Evolutionary conservation across 2,113 vertebrate genomes (phyloP), one percentile per base, ranked within the genome.

Genomic region (Sigmodon hispidus): DNA sequence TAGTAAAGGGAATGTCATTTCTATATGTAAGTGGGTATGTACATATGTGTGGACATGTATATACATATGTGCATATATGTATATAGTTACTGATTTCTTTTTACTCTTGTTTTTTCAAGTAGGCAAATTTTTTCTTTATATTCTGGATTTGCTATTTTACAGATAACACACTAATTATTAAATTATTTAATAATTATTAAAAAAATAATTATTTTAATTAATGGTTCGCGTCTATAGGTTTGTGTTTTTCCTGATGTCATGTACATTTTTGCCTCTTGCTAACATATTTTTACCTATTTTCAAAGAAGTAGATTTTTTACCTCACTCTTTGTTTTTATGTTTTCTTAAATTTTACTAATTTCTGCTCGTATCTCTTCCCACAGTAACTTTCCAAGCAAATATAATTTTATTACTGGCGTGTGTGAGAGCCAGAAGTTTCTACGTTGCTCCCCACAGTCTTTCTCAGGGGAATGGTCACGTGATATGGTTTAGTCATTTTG

Each of bases 371-470:
- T 85, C 3, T 94, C 63, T 91, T 22, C 45, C 80, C 76, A 67
- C 8, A 61, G 2, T 52, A 72, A 80, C 80, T 80, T 45, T 90
- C 7, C 70, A 90, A 91, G 89, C 43, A 95, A 34, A 80, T 90
- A 12, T 40, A 65, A 17, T 67, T 92, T 77, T 72, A 40, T 83
- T 90, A 15, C 19, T 73, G 19, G 85, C 21, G 0, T 48, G 2
- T 77, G 43, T 94, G 80, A 72, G 85, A 80, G 55, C 92, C 87
- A 40, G 5, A 81, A 94, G 22, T 91, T 77, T 70, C 86, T 87
- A 0, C 81, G 69, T 89, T 92, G 86, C 65, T 93, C 29, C 90
- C 48, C 43, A 65, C 55, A 55, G 36, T 48, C 43, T 77, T 93
- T 80, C 81, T 77, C 48, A 2, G 1, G 87, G 57, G 91, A 87